Evolutionary conservation across 2,797 vertebrate genomes (phyloP), one percentile per base, ranked within the genome.

Genomic region (Amazonetta brasiliensis): DNA sequence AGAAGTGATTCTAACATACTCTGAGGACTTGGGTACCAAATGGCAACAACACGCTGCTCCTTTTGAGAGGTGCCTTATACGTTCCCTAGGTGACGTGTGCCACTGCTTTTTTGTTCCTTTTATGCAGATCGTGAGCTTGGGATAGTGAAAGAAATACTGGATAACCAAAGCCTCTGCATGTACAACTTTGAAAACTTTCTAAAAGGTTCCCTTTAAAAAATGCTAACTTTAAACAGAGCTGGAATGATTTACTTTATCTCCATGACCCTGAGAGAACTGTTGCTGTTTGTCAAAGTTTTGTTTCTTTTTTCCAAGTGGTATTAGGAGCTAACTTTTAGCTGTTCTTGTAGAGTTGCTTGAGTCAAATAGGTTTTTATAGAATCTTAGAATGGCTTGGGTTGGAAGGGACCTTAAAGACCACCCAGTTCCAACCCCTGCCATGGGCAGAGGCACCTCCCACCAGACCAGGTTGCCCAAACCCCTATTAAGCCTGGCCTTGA

Each of bases 11-110:
- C 25, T 35, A 52, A 25, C 30, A 6, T 74, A 28, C 31, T 52
- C 25, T 54, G 18, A 20, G 44, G 30, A 39, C 2, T 6, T 44
- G 7, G 2, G 26, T 23, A 39, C 56, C 41, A 30, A 0, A 0
- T 43, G 66, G 23, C n/a, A 63, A 37, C 25, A 25, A 23, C 41
- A 7, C 15, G 19, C 31, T 41, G 15, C 20, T 69, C 6, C 6
- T 64, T 35, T 58, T 41, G 22, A 84, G 37, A 7, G 25, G 3
- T 80, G 21, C 11, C 4, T 14, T 25, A 4, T 59, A 3, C 11
- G 26, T 33, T 37, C 67, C 31, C 2, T 12, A 73, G 73, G 22
- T 60, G 60, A 68, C 44, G 35, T 8, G 4, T 41, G 25, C 25
- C 14, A 12, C 48, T 78, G 39, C 23, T 58, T 71, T 50, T 43